A percentile compares a stretch with the other conserved stretches of the same genome.
Conservation (phyloP, 2,888 invertebrate genomes). For the Heliconius hortense region DNA sequence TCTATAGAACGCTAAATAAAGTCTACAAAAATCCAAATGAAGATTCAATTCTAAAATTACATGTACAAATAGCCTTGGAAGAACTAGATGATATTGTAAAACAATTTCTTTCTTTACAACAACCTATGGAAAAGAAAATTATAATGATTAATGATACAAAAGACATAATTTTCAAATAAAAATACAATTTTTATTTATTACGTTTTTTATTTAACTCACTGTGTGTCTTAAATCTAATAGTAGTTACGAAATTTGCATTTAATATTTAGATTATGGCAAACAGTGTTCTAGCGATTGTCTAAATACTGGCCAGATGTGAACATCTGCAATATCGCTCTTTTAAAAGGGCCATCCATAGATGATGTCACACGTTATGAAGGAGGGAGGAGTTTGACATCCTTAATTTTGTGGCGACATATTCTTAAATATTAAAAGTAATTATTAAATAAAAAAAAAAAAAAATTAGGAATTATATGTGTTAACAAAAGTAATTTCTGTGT, state of each 20-base stretch:
- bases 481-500: background rate
- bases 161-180: conserved; percentile 58
- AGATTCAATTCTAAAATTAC: conserved; percentile 85
- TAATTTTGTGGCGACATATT: too few species aligned
- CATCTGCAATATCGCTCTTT: conserved; percentile 28
- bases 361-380: background rate
- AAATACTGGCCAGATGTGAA: conserved; percentile 45
- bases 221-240: conserved; percentile 29
- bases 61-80: conserved; percentile 89
- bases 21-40: conserved; percentile 84
- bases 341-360: background rate
- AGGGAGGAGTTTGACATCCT: background rate
- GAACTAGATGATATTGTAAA: conserved; percentile 87
- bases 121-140: conserved; percentile 82
- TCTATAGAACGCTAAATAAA: conserved; percentile 87
- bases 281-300: conserved; percentile 37
- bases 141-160: conserved; percentile 55
- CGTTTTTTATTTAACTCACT: conserved; percentile 43
- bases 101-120: conserved; percentile 81
- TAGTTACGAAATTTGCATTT: conserved; percentile 17
- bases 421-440: too few species aligned
- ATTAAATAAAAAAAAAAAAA: too few species aligned
- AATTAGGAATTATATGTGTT: too few species aligned
- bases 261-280: conserved; percentile 36
- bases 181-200: conserved; percentile 33